Conservation (phyloP, 2,797 vertebrate genomes). For the Enteromius thamalakanensis region DNA sequence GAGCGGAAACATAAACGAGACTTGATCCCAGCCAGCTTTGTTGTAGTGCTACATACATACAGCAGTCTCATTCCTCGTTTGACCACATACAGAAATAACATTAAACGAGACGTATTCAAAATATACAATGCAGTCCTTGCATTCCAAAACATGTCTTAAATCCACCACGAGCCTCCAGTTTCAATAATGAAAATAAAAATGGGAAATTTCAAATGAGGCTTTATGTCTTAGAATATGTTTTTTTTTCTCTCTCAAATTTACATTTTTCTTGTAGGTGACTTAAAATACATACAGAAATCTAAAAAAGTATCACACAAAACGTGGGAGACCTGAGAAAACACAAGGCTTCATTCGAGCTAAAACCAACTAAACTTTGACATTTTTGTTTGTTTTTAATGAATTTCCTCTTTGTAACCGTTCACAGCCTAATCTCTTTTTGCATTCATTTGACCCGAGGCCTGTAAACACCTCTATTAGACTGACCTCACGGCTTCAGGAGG, state of each 20-base stretch:
- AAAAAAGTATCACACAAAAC: not conserved
- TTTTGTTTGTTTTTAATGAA: not conserved
- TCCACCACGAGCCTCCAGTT: not conserved
- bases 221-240: not conserved
- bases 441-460: slow-evolving; percentile 25
- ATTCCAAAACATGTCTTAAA: not conserved
- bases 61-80: not conserved
- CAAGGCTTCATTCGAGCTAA: not conserved
- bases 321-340: not conserved
- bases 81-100: slow-evolving; percentile 15
- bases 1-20: not conserved
- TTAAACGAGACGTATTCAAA: not conserved
- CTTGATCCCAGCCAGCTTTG: not conserved
- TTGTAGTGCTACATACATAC: not conserved
- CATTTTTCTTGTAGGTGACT: not conserved
- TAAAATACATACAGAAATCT: not conserved
- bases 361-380: not conserved
- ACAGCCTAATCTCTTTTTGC: slow-evolving; percentile 38
- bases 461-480: not conserved
- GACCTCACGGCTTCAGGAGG: slow-evolving; percentile 10
- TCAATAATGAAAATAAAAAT: not conserved
- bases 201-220: too few relatives aligned
- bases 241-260: not conserved
- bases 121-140: not conserved
- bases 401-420: slow-evolving; percentile 24